A percentile compares a stretch with the other conserved stretches of the same genome.
Conservation (phyloP, 2,797 vertebrate species). For the Chloroceryle inda region DNA sequence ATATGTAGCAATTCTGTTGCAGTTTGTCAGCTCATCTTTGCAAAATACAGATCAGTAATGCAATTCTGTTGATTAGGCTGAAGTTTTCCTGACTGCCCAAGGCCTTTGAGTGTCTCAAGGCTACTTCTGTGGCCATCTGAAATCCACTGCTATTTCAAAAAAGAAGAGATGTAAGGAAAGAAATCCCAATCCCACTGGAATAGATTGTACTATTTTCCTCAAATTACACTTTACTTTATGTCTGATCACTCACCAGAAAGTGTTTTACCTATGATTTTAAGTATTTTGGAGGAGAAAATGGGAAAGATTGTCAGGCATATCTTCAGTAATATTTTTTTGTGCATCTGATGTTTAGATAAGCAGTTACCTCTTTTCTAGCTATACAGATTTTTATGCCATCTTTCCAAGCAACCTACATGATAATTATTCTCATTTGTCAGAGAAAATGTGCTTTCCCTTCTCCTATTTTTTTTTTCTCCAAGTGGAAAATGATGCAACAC, state of each 20-base stretch:
- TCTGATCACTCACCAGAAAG: background rate
- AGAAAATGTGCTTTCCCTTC: background rate
- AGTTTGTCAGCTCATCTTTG: background rate
- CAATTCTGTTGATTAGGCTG: background rate
- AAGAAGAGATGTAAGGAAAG: background rate
- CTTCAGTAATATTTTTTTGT: background rate
- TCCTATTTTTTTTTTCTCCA: background rate
- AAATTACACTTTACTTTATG: background rate
- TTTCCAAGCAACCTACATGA: background rate
- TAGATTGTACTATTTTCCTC: background rate
- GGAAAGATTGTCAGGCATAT: background rate
- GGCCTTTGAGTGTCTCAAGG: background rate
- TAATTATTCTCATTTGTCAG: background rate
- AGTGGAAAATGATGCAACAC: background rate
- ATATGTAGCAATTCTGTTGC: background rate
- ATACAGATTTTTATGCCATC: background rate
- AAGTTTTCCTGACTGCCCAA: background rate
- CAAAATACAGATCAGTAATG: background rate
- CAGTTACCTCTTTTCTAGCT: background rate
- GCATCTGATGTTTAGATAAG: background rate
- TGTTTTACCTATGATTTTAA: background rate
- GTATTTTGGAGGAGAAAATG: background rate
- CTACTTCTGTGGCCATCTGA: background rate
- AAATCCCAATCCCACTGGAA: background rate
- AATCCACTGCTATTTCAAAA: background rate